phyloP scores from a whole-genome alignment of 2,113 vertebrate species.

The Coreoperca whiteheadi region DNA sequence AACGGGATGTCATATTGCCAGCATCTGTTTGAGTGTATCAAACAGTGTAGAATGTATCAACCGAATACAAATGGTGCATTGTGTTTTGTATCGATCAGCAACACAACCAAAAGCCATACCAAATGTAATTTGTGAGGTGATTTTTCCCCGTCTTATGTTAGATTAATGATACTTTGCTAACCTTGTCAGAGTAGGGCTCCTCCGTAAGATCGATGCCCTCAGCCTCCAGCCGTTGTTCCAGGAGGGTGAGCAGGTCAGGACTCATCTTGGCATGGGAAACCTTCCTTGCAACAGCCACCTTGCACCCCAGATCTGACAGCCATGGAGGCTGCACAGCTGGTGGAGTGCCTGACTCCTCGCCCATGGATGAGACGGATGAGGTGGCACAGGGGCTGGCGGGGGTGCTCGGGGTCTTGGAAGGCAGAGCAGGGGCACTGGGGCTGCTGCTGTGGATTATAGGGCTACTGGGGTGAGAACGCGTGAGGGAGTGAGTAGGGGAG shows the following conservation, averaged over 20 bases:
- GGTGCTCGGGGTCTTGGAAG: slow-evolving; percentile 82
- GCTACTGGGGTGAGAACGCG: slow-evolving; percentile 73
- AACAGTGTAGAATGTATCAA: not conserved
- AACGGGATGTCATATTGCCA: not conserved
- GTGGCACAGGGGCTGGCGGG: slow-evolving; percentile 79
- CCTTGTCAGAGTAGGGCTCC: slow-evolving; percentile 98
- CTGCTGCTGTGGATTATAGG: slow-evolving; percentile 72
- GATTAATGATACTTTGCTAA: slow-evolving; percentile 61
- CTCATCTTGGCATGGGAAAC: slow-evolving; percentile 86
- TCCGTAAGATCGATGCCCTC: slow-evolving; percentile 97
- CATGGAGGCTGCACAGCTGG: slow-evolving; percentile 87
- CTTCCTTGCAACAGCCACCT: slow-evolving; percentile 88
- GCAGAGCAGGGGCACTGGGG: slow-evolving; percentile 83
- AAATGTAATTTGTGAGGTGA: not conserved
- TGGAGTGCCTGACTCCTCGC: slow-evolving; percentile 80
- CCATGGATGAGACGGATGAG: slow-evolving; percentile 71
- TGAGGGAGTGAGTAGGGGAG: slow-evolving; percentile 84
- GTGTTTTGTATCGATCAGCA: not conserved
- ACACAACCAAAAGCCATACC: not conserved
- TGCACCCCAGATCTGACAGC: slow-evolving; percentile 90
- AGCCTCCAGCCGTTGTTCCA: slow-evolving; percentile 89
- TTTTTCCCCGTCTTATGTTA: not conserved
- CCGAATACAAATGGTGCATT: not conserved
- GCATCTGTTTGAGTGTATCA: not conserved
- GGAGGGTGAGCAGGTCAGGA: slow-evolving; percentile 89